Evolutionary conservation across 2,888 invertebrate genomes (phyloP), one percentile per base, ranked within the genome.

Genomic region (Lasioglossum pauxillum): DNA sequence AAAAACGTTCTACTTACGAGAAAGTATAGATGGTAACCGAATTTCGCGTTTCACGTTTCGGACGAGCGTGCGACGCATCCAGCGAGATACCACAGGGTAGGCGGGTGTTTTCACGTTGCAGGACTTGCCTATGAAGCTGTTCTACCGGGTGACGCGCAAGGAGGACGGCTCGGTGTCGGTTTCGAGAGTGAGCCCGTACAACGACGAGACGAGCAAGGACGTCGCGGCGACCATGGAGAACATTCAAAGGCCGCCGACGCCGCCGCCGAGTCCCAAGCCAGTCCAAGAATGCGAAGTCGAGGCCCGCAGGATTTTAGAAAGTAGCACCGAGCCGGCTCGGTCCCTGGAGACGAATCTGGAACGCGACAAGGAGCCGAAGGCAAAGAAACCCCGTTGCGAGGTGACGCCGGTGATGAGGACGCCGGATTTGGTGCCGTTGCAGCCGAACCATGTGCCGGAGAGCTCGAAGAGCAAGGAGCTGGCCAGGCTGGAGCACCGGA

Each of bases 351-450:
- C 84, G 41, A 84, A 53, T 72, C 67, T 89, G 72, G 92, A 93
- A 49, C 88, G 89, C 19, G 90, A 83, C 73, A 93, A 93, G 78
- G 93, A 92, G 76, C 85, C 88, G 8, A 93, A 93, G 80, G 83
- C 92, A 16, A 94, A 93, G 85, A 94, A 94, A 69, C 94, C 94
- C 4, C 94, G 94, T 16, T 94, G 94, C 87, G 94, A 94, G 78
- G 94, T 94, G 19, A 94, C 94, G 0, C 94, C 94, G 0, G 92
- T 94, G 1, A 92, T 94, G 91, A 90, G 94, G 53, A 90, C 93
- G 1, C 93, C 92, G 0, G 94, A 94, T 35, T 84, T 90, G 3
- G 49, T 85, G 16, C 64, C 89, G 57, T 71, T 83, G 73, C 88
- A 81, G 2, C 83, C 81, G 14, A 89, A 78, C n/a, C 90, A 82